phyloP scores from a whole-genome alignment of 1,140 invertebrate species.

The Hypothenemus hampei region DNA sequence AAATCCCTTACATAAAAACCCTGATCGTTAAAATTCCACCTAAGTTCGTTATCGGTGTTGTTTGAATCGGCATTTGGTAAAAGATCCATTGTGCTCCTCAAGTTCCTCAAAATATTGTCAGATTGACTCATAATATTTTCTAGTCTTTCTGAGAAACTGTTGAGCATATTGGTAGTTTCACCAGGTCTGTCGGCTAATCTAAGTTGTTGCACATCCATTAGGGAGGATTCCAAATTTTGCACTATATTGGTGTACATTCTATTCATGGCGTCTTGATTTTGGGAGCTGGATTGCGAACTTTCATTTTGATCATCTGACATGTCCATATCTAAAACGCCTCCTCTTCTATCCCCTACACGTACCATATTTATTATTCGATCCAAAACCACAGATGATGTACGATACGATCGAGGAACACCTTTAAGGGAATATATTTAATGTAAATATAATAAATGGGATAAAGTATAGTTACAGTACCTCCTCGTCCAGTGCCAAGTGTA shows the following conservation, averaged over 20 bases:
- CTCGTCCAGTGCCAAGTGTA: constrained; percentile 12
- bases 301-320: background rate
- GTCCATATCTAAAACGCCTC: constrained; percentile 29
- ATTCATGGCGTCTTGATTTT: constrained; percentile 31
- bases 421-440: background rate
- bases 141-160: constrained; percentile 40
- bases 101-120: constrained; percentile 40
- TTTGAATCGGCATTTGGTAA: constrained; percentile 23
- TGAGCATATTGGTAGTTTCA: constrained; percentile 39
- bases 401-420: constrained; percentile 8
- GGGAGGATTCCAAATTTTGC: constrained; percentile 39
- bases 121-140: constrained; percentile 43
- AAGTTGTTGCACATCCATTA: constrained; percentile 40
- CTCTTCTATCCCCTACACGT: constrained; percentile 38
- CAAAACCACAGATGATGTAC: constrained; percentile 17
- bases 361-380: constrained; percentile 45
- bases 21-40: constrained; percentile 32
- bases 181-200: constrained; percentile 29
- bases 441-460: background rate
- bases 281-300: background rate
- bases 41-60: constrained; percentile 10
- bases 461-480: background rate
- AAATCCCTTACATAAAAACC: constrained; percentile 37
- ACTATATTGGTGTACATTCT: constrained; percentile 43
- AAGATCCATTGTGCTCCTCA: constrained; percentile 36